A percentile compares a stretch with the other conserved stretches of the same genome.
These are phyloP conservation scores for Macquaria ambigua DNA, from an alignment of 2,113 vertebrate genomes.

Conservation along the genomic window DNA sequence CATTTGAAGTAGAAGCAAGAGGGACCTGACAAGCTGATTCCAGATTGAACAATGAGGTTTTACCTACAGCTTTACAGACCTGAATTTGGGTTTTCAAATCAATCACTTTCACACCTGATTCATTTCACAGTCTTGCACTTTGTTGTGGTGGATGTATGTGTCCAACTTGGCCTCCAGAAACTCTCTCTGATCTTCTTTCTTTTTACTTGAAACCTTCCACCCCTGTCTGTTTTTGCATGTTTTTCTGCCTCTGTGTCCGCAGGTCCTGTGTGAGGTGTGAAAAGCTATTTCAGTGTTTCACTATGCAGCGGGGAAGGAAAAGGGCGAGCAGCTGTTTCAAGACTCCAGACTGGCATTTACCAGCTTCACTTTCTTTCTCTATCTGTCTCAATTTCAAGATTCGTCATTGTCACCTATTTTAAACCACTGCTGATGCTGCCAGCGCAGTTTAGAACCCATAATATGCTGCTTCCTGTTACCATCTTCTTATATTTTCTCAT, in stretches of 20 bases:
- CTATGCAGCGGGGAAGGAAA: not conserved
- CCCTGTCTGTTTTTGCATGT: not conserved
- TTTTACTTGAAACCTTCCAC: not conserved
- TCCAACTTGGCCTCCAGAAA: not conserved
- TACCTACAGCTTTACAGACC: not conserved
- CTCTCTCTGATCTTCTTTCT: conserved; percentile 10
- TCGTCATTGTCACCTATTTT: not conserved
- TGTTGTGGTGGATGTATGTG: not conserved
- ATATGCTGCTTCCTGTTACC: not conserved
- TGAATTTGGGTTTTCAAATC: not conserved
- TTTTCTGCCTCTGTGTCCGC: conserved; percentile 7
- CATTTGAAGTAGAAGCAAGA: too few species aligned
- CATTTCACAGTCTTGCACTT: not conserved
- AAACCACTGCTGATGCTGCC: not conserved
- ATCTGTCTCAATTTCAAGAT: not conserved
- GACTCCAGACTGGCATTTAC: not conserved
- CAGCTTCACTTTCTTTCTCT: conserved; percentile 10
- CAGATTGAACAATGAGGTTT: not conserved
- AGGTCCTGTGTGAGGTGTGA: conserved; percentile 42
- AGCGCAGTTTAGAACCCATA: not conserved
- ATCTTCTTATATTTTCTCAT: not conserved
- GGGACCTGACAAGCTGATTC: not conserved
- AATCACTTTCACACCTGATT: not conserved
- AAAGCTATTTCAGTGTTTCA: conserved; percentile 28
- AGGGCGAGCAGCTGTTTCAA: conserved; percentile 8